Conservation (phyloP, 2,113 vertebrate genomes). For the Circaetus gallicus region DNA sequence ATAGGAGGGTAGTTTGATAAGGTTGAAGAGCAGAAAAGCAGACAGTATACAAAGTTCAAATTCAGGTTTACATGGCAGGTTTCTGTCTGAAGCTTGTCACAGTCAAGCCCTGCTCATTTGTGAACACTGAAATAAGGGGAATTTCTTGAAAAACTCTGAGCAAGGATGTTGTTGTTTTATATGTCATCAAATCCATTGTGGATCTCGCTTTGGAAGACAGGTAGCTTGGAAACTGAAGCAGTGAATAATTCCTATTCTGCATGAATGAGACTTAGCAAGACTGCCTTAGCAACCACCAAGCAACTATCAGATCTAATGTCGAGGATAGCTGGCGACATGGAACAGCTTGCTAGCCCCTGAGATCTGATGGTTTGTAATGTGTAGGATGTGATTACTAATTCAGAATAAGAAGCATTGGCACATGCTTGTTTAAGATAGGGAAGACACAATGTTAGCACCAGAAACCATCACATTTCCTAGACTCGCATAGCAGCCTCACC, state of each 20-base stretch:
- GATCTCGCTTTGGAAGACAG: neutral
- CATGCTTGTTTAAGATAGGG: neutral
- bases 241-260: slow-evolving; percentile 1
- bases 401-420: neutral
- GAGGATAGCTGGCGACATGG: neutral
- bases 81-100: neutral
- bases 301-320: neutral
- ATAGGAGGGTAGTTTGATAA: neutral
- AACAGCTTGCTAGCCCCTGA: neutral
- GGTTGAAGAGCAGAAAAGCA: neutral
- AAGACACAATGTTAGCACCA: neutral
- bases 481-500: neutral
- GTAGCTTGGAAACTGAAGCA: neutral
- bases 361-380: neutral
- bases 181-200: neutral
- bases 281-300: slow-evolving; percentile 34
- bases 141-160: neutral
- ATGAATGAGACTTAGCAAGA: slow-evolving; percentile 16
- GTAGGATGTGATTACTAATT: neutral
- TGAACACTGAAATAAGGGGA: neutral
- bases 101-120: neutral
- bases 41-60: neutral
- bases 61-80: neutral
- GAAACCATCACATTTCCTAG: neutral
- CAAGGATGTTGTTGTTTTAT: neutral